Evolutionary conservation across 2,888 invertebrate genomes (phyloP), one percentile per base, ranked within the genome.

Genomic region (Philonicus albiceps): DNA sequence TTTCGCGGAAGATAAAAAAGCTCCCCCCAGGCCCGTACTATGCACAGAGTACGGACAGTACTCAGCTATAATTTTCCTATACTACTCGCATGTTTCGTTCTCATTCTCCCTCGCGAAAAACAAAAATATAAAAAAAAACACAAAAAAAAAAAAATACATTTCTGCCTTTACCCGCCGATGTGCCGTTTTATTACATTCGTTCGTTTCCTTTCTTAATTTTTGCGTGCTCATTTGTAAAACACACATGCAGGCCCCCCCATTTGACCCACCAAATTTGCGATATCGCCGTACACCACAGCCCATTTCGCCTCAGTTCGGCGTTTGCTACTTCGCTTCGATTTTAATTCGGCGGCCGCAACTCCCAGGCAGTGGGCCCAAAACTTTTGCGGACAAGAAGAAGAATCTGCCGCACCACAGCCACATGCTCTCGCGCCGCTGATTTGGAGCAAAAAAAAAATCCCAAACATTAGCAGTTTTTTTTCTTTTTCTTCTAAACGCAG

Each of bases 1-100:
- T 43, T 87, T 85, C 80, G 86, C 87, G 86, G 86, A 87, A 87
- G 87, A 87, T 86, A 86, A 86, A 86, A 87, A 87, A 86, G 86
- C 75, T 85, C 85, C 64, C 64, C 64, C 53, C 74, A 85, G 11
- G 40, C 16, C 31, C 49, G 16, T n/a, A 49, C 49, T 49, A 64
- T 19, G 22, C 16, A 43, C 16, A 43, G 16, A 43, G 3, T 16
- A 16, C 3, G 31, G 11, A 64, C 80, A 30, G 73, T 74, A 49
- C 74, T 85, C 74, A 40, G 85, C 85, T 7, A n/a, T 73, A 85
- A 83, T 83, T 83, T 34, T 37, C 7, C 84, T 27, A n/a, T 22
- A 64, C 85, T 30, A n/a, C 49, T 85, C 74, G 31, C 13, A 43
- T 43, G 40, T 13, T 40, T 49, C n/a, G 19, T 49, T 85, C 49